Percentiles rank a stretch among this genome's conserved stretches.
These are phyloP conservation scores for Meandrusa payeni DNA, from an alignment of 2,888 invertebrate species.

Conservation along the genomic window DNA sequence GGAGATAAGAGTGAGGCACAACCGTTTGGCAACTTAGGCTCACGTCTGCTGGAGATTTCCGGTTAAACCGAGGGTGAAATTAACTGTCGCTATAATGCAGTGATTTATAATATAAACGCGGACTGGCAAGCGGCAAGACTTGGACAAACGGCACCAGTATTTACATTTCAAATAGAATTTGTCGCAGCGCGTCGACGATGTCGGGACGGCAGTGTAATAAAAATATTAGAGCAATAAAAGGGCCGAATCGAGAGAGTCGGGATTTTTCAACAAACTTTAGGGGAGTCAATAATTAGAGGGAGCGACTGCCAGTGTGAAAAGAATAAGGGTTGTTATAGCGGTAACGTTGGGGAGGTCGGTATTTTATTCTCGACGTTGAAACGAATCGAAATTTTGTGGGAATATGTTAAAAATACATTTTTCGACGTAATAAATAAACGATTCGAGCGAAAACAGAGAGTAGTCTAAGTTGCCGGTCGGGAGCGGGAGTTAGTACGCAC, in stretches of 20 bases:
- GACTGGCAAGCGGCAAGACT: conserved; percentile 16
- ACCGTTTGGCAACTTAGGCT: conserved; percentile 52
- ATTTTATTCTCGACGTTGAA: conserved; percentile 47
- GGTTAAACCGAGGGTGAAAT: conserved; percentile 41
- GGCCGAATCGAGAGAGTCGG: conserved; percentile 55
- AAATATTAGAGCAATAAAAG: conserved; percentile 65
- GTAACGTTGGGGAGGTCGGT: conserved; percentile 70
- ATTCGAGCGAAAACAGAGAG: conserved; percentile 16
- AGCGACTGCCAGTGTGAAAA: conserved; percentile 66
- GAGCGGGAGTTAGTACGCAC: conserved; percentile 45
- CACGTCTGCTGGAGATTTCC: conserved; percentile 16
- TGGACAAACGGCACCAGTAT: conserved; percentile 23
- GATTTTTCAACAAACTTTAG: conserved; percentile 69
- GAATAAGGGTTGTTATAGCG: conserved; percentile 75
- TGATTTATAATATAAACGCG: conserved; percentile 34
- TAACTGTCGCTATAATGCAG: conserved; percentile 39
- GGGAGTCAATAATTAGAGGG: conserved; percentile 79
- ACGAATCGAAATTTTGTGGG: neutral
- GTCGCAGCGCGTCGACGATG: conserved; percentile 27
- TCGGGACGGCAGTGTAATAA: conserved; percentile 50
- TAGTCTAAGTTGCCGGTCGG: conserved; percentile 25
- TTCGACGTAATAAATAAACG: neutral
- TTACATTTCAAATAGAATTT: conserved; percentile 26
- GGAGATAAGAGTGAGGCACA: conserved; percentile 58
- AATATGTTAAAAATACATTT: neutral